Base-by-base conservation (phyloP, 2,797 vertebrate genomes). In the Nyctalus aviator region DNA sequence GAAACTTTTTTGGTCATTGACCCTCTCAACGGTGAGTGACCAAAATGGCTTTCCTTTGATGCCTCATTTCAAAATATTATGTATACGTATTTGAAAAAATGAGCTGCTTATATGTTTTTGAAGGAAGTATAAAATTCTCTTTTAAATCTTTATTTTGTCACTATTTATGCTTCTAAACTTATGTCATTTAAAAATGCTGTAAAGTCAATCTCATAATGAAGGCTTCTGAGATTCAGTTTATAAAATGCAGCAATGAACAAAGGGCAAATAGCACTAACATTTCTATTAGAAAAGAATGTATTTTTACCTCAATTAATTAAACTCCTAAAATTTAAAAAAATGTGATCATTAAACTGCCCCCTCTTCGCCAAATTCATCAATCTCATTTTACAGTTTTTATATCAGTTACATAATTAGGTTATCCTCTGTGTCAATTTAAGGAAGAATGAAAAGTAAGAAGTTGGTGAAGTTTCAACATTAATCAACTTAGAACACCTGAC, bases 151-250 rank as follows among this genome's bases (percentile, higher is more conserved):
- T 87, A 53, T 9, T 77, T 64, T 72, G n/a, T 41, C 15, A 20
- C 48, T 75, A 10, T 83, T 57, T 84, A 15, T 72, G 6, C 20
- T 23, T 13, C 46, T 21, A 83, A 79, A 53, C 71, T 20, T 79
- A 14, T 87, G 35, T 72, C 84, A 62, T 48, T 83, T 85, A 64
- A 66, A 93, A 96, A 72, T 82, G 48, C 27, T 88, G 9, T 90
- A 50, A 90, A 88, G 15, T 89, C 53, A 93, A 35, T 30, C 21
- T 95, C 32, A 79, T 64, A 89, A 72, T 79, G 83, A 85, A 93
- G 53, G 46, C 27, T 71, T 79, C 48, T 73, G 68, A 81, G 41
- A 69, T 81, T 84, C n/a, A 62, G 59, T 30, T 62, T 62, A 27
- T 62, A n/a, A 79, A 92, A n/a, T 86, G 35, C 13, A 92, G 13